Conservation (phyloP, 1,140 invertebrate genomes). For the Cyphomyrmex costatus region DNA sequence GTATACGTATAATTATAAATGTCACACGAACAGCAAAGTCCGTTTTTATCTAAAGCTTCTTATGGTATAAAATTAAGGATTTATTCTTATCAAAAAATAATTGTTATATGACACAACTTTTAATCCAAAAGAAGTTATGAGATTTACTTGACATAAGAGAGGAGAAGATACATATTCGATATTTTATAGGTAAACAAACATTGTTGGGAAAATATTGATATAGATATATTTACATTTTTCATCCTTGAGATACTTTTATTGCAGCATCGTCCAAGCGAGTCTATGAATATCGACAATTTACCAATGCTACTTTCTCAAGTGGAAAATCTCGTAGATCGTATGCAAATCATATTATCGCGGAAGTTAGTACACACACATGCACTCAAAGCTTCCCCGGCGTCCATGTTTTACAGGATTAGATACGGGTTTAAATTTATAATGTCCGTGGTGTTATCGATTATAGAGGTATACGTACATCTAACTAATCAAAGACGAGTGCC, state of each 20-base stretch:
- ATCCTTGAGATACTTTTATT: slow-evolving; percentile 15
- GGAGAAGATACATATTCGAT: neutral
- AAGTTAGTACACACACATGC: slow-evolving; percentile 20
- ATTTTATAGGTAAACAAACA: slow-evolving; percentile 6
- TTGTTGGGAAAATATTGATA: neutral
- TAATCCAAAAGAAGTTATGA: neutral
- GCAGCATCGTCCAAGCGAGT: neutral
- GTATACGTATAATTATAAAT: neutral
- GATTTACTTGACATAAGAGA: neutral
- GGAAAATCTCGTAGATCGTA: slow-evolving; percentile 44
- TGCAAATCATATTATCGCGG: slow-evolving; percentile 59
- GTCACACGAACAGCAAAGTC: neutral
- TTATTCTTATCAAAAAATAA: neutral
- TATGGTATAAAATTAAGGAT: neutral
- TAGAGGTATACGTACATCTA: neutral
- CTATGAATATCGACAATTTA: slow-evolving; percentile 39
- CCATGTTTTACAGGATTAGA: slow-evolving; percentile 40
- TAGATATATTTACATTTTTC: slow-evolving; percentile 25
- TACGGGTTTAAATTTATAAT: slow-evolving; percentile 47
- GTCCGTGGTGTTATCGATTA: slow-evolving; percentile 51
- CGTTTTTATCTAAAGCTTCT: neutral
- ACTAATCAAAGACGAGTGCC: slow-evolving; percentile 13
- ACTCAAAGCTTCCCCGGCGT: neutral
- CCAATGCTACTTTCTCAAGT: slow-evolving; percentile 33
- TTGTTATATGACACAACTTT: neutral